Base-by-base conservation (phyloP, 2,797 vertebrate genomes). In the Hipposideros larvatus region DNA sequence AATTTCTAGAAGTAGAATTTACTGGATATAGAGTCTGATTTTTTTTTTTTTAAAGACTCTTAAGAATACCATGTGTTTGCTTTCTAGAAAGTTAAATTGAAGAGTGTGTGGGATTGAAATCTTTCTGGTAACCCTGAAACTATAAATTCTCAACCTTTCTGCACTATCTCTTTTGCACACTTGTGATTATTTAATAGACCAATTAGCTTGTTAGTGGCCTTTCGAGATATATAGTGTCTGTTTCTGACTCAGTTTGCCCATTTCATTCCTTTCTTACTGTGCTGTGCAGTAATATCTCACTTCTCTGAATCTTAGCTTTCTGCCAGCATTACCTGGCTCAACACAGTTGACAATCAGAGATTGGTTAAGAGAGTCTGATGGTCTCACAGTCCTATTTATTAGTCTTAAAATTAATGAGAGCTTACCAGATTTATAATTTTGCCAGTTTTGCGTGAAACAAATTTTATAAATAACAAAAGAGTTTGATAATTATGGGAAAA, bases 1-100 rank as follows among this genome's bases (percentile, higher is more conserved):
- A 92, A 85, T 89, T 79, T 68, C 34, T 92, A 46, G 26, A 90
- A 90, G 63, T 75, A 92, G 46, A 89, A 90, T 74, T 86, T 80
- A 86, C 26, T 89, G 34, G 8, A 9, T 86, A 48, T 73, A 51
- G 34, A 89, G 77, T 83, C 13, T 84, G 41, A 51, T 95, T 51
- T 51, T 51, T 51, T 51, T 51, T 51, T 51, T 51, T 51, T 61
- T 85, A 74, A 37, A 51, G 8, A 87, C 9, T 46, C 37, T 74
- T n/a, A 73, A 48, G 68, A 68, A 70, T 80, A 82, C 24, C 8
- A 51, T 37, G 24, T 19, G 31, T 74, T 74, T 80, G 7, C 57
- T 89, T 77, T 53, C 24, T 89, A 63, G 43, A 77, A 89, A 70
- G 46, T 63, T 84, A 84, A 13, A 68, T 84, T 41, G 24, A 90